Evolutionary conservation across 2,888 invertebrate genomes (phyloP).

Genomic region (Zygogramma bicolorata): DNA sequence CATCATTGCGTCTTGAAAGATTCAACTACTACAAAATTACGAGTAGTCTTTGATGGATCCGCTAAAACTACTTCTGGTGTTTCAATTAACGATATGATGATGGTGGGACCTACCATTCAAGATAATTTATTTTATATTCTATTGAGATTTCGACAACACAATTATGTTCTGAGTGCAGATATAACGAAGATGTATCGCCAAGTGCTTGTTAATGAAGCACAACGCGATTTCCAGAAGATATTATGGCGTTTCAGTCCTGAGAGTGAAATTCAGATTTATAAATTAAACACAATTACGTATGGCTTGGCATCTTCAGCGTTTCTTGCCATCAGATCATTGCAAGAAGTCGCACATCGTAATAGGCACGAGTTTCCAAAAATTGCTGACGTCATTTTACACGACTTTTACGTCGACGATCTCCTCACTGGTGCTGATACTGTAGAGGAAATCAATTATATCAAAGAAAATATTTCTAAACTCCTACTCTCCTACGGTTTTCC

Average conservation of each 20-base stretch:
- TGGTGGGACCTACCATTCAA: conserved; percentile 36
- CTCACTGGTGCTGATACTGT: conserved; percentile 29
- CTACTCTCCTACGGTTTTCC: conserved; percentile 37
- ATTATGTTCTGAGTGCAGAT: conserved; percentile 31
- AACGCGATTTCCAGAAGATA: conserved; percentile 21
- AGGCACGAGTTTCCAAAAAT: background rate
- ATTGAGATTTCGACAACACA: conserved; percentile 23
- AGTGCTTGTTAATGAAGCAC: conserved; percentile 16
- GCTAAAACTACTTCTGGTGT: conserved; percentile 26
- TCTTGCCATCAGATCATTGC: conserved; percentile 22
- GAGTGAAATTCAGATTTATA: conserved; percentile 27
- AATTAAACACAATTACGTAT: conserved; percentile 42
- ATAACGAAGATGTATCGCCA: conserved; percentile 42
- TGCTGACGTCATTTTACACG: conserved; percentile 15
- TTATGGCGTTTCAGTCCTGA: conserved; percentile 36
- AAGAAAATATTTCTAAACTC: conserved; percentile 6
- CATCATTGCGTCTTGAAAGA: conserved; percentile 37
- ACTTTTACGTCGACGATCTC: conserved; percentile 47
- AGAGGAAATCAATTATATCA: conserved; percentile 6
- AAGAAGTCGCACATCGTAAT: conserved; percentile 12
- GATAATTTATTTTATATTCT: conserved; percentile 36
- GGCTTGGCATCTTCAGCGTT: conserved; percentile 32
- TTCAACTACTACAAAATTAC: conserved; percentile 31
- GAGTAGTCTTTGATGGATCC: conserved; percentile 43
- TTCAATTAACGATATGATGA: conserved; percentile 36